Conservation (phyloP, 2,797 vertebrate genomes). For the Ammospiza maritima region DNA sequence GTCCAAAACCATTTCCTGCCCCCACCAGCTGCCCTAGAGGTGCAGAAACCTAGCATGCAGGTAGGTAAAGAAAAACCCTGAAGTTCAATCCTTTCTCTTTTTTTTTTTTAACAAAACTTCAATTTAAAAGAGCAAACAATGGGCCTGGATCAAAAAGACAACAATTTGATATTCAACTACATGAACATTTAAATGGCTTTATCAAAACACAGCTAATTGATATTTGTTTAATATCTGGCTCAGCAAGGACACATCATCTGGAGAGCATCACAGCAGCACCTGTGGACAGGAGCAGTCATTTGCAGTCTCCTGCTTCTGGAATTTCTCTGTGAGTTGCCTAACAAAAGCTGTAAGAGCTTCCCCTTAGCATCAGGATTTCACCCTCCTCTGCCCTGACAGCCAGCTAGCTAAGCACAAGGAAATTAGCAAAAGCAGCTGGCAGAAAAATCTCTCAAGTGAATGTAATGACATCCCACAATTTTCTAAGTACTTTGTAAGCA, state of each 20-base stretch:
- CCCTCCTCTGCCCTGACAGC: background rate
- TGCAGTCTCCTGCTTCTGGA: background rate
- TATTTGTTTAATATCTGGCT: background rate
- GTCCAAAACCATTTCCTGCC: background rate
- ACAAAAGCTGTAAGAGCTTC: background rate
- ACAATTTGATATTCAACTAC: background rate
- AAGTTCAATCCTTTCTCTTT: background rate
- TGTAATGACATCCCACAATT: background rate
- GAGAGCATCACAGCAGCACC: background rate
- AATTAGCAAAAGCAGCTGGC: background rate
- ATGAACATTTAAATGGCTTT: background rate
- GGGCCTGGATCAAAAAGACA: background rate
- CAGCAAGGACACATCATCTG: background rate
- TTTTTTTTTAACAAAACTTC: background rate
- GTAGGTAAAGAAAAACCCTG: background rate
- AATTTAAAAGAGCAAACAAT: background rate
- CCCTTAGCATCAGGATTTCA: background rate
- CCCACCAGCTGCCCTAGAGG: background rate
- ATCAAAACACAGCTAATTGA: background rate
- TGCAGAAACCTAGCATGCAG: background rate
- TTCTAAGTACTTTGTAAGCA: background rate
- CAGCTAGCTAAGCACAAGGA: slow-evolving; percentile 11
- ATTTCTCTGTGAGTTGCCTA: background rate
- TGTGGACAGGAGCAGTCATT: background rate
- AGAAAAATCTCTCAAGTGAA: background rate